phyloP scores from a whole-genome alignment of 2,888 invertebrate genomes.

The Drosophila yooni region DNA sequence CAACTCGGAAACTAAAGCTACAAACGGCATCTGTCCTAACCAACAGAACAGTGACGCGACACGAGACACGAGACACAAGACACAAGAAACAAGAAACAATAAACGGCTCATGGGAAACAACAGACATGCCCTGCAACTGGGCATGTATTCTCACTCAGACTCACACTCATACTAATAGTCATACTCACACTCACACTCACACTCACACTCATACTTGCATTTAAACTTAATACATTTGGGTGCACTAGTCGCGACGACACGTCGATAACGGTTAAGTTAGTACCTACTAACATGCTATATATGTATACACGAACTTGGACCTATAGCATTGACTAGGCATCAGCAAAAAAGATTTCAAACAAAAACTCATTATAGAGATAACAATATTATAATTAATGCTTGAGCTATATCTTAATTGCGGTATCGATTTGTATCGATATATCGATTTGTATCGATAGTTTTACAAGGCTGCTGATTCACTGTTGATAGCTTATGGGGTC shows the following conservation, averaged over 20 bases:
- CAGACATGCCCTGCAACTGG: conserved; percentile 20
- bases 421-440: background rate
- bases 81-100: conserved; percentile 11
- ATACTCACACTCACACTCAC: background rate
- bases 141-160: conserved; percentile 14
- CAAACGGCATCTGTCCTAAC: conserved; percentile 42
- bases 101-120: conserved; percentile 9
- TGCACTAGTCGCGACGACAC: conserved; percentile 44
- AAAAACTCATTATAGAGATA: background rate
- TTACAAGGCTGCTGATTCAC: background rate
- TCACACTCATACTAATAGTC: conserved; percentile 16
- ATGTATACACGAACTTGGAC: background rate
- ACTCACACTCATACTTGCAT: background rate
- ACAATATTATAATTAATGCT: background rate
- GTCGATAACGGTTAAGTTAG: conserved; percentile 30
- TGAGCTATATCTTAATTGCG: background rate
- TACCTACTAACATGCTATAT: background rate
- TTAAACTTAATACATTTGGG: conserved; percentile 19
- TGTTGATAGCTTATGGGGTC: no score
- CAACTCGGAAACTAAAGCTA: conserved; percentile 38
- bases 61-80: conserved; percentile 15
- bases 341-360: background rate
- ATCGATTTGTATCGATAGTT: background rate
- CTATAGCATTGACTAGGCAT: conserved; percentile 18
- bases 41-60: conserved; percentile 20